These are phyloP conservation scores for Spermophilus dauricus DNA, from an alignment of 2,113 vertebrate genomes.

Conservation along the genomic window DNA sequence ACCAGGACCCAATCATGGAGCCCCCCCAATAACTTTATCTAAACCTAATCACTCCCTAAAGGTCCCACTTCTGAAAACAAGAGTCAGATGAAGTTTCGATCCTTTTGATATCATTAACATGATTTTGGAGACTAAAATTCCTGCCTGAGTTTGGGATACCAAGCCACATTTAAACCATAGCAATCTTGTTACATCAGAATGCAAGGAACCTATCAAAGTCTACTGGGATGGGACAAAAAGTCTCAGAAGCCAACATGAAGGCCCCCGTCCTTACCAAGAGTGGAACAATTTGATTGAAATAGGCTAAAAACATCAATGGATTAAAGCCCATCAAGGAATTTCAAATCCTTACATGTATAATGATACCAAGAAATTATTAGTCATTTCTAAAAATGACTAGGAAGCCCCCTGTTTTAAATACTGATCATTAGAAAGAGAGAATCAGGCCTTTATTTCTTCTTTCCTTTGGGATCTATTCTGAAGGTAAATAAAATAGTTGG, in stretches of 20 bases:
- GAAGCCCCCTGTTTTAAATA: slow-evolving; percentile 44
- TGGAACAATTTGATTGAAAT: background rate
- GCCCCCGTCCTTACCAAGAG: background rate
- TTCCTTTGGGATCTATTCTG: background rate
- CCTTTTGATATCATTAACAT: background rate
- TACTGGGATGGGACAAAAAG: background rate
- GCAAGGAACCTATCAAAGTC: background rate
- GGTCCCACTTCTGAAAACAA: background rate
- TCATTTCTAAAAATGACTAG: background rate
- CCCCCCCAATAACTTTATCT: background rate
- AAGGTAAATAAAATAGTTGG: background rate
- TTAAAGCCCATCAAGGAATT: background rate
- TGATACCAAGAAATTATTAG: slow-evolving; percentile 7
- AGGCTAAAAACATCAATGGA: background rate
- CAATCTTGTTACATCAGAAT: background rate
- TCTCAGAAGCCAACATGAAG: slow-evolving; percentile 42
- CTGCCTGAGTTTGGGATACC: background rate
- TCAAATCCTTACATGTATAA: slow-evolving; percentile 7
- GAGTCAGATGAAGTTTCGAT: background rate
- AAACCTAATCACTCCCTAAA: background rate
- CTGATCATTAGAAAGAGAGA: background rate
- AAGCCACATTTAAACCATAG: background rate
- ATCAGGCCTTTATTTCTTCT: background rate
- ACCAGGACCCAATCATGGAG: background rate
- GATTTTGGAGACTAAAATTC: background rate